Base-by-base conservation (phyloP, 1,140 invertebrate genomes). In the Theocolax elegans region DNA sequence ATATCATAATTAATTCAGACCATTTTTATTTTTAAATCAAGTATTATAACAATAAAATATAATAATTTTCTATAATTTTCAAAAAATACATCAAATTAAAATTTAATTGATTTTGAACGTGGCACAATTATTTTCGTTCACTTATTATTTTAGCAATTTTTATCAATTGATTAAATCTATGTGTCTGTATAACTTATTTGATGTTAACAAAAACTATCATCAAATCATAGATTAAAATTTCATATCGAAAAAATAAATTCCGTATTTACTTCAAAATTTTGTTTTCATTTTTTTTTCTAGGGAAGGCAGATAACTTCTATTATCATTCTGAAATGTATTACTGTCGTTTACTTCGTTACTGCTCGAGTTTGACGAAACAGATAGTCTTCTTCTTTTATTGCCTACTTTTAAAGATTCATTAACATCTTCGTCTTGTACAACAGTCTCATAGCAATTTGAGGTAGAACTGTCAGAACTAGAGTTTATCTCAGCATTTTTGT, bases 391-490 rank as follows among this genome's bases (percentile, higher is more conserved):
- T 59, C 51, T 35, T 25, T 65, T 69, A 21, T 35, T 65, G 15
- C 17, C 44, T 8, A 21, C 35, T 19, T 40, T 42, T 40, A n/a
- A 13, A 29, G 10, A 10, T 10, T 48, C 60, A n/a, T n/a, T n/a
- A n/a, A n/a, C n/a, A 10, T 71, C 49, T 3, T 58, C 62, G 1
- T 13, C 46, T 25, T 51, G 46, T 31, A 40, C 19, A 21, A 13
- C 12, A 27, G 40, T 64, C 7, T 65, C 69, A 42, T 27, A 23
- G 8, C 42, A 42, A 40, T 49, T 58, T 59, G 44, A 64, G 46
- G 13, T 68, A 60, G 60, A 71, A 64, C 49, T 48, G 31, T 71
- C 51, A 27, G 60, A 64, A 63, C 48, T 63, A 67, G 51, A 51
- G 62, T 60, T 40, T 40, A n/a, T 31, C 12, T 65, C 44, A 17